These are phyloP conservation scores for Ophion ventricosus DNA, from an alignment of 2,888 invertebrate species.

Conservation along the genomic window DNA sequence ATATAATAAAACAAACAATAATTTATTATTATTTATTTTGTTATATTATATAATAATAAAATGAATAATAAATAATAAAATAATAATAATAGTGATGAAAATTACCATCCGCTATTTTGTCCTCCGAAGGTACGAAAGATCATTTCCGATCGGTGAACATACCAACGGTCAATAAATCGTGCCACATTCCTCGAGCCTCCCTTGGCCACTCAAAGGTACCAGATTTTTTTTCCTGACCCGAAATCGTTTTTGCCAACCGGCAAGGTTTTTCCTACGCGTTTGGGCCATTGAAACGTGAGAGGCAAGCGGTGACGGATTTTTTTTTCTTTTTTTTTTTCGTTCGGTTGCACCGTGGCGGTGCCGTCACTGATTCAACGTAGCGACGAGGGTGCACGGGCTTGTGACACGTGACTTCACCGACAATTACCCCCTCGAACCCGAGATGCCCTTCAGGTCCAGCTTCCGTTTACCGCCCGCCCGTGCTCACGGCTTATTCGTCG, in stretches of 20 bases:
- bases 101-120: neutral
- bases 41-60: too few relatives aligned
- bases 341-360: constrained; percentile 6
- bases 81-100: neutral
- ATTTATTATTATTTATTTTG: too few relatives aligned
- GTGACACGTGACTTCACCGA: constrained; percentile 68
- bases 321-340: neutral
- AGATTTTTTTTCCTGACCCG: neutral
- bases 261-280: constrained; percentile 32
- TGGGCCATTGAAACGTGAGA: constrained; percentile 57
- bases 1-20: too few relatives aligned
- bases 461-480: constrained; percentile 27
- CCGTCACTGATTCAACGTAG: constrained; percentile 38
- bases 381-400: constrained; percentile 42
- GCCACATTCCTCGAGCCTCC: neutral
- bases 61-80: too few relatives aligned
- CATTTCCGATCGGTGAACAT: neutral
- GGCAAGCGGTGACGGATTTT: constrained; percentile 34
- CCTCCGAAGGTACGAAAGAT: neutral
- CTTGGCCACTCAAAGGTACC: neutral
- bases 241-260: constrained; percentile 32
- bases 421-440: constrained; percentile 71
- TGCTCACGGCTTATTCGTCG: constrained; percentile 51
- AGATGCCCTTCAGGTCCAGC: constrained; percentile 61
- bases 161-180: constrained; percentile 25